Evolutionary conservation across 2,888 invertebrate genomes (phyloP).

Genomic region (Lingula anatina): DNA sequence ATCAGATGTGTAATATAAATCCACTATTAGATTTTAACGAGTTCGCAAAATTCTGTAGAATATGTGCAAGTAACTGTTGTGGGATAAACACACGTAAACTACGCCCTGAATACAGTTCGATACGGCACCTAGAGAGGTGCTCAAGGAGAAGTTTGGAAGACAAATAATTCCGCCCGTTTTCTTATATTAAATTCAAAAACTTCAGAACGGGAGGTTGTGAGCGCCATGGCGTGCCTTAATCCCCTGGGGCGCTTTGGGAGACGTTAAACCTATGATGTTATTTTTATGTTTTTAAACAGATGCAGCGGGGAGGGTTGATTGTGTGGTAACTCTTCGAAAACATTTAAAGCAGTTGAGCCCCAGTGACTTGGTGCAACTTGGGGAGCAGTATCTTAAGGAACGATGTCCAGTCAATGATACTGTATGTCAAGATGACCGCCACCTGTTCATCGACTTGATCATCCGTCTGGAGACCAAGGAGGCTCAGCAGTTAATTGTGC

Average conservation of each 20-base stretch:
- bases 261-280: too few species aligned
- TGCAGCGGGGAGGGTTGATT: conserved; percentile 18
- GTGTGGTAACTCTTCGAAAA: conserved; percentile 16
- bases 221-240: conserved; percentile 7
- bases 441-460: conserved; percentile 20
- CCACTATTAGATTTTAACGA: too few species aligned
- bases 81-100: too few species aligned
- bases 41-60: too few species aligned
- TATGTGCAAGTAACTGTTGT: too few species aligned
- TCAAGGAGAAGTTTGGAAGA: too few species aligned
- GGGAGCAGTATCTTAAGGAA: conserved; percentile 8
- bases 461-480: conserved; percentile 15
- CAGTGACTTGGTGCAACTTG: conserved; percentile 15
- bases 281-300: conserved; percentile 10
- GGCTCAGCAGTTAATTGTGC: conserved; percentile 17
- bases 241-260: conserved; percentile 12
- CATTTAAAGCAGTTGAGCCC: conserved; percentile 11
- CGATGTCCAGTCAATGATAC: conserved; percentile 13
- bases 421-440: conserved; percentile 16
- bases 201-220: conserved; percentile 15
- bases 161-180: too few species aligned
- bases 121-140: too few species aligned
- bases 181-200: too few species aligned
- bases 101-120: too few species aligned
- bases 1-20: conserved; percentile 12